phyloP scores from a whole-genome alignment of 2,113 vertebrate genomes.

The Rhineura floridana region DNA sequence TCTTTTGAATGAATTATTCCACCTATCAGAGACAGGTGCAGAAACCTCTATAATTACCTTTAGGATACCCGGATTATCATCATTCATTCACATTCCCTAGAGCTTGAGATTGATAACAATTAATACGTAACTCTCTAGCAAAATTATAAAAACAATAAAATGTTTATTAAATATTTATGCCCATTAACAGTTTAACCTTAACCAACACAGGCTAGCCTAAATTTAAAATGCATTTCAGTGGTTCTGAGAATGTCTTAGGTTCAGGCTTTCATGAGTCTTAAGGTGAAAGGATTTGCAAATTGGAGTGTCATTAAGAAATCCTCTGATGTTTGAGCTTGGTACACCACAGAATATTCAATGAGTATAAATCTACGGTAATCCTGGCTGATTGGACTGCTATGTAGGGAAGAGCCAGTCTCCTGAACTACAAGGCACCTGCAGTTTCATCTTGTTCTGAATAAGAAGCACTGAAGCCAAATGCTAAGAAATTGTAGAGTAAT shows the following conservation, averaged over 20 bases:
- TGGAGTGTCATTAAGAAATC: neutral
- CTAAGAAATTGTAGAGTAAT: neutral
- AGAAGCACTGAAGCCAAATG: neutral
- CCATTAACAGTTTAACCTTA: neutral
- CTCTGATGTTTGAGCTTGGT: neutral
- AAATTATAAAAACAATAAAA: neutral
- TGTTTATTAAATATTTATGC: neutral
- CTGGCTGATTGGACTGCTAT: neutral
- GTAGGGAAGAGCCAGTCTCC: neutral
- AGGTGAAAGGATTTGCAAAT: neutral
- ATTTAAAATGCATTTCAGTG: neutral
- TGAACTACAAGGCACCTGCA: neutral
- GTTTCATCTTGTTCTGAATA: neutral
- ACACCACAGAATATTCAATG: neutral
- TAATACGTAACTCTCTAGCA: neutral
- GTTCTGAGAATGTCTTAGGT: neutral
- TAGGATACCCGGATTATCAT: neutral
- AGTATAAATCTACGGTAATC: neutral
- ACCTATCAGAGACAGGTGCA: neutral
- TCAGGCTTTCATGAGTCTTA: neutral
- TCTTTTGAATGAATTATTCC: neutral
- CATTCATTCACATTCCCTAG: neutral
- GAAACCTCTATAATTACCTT: neutral
- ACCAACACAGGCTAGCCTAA: neutral
- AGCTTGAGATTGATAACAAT: neutral